Base-by-base conservation (phyloP, 2,797 vertebrate species). In the Euthynnus affinis region DNA sequence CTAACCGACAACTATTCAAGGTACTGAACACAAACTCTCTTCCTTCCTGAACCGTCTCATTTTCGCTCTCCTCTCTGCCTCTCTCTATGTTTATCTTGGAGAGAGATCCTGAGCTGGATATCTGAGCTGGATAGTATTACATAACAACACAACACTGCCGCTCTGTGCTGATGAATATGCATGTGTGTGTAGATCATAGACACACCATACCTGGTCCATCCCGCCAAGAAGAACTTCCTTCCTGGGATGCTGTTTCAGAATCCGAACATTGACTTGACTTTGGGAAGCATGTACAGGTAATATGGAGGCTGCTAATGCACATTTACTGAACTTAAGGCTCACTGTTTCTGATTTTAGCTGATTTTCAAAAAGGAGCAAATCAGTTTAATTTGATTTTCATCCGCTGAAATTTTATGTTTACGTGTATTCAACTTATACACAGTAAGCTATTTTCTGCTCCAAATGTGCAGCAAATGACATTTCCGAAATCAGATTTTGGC, bases 281-380 rank as follows among this genome's bases (percentile, higher is more conserved):
- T 99, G 80, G 96, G 97, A 88, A 95, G 96, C 86, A 95, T 99
- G 83, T 99, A 99, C 96, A 97, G 97, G 98, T 99, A 95, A 83
- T 66, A 63, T 12, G 10, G 42, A 9, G 65, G 34, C 48, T 66
- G 13, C 22, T 73, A 10, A 55, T 15, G 10, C 46, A 40, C 18
- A 7, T 20, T 55, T 22, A 32, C 7, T 63, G 13, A 15, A 20
- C 1, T 49, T 46, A 27, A 17, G 14, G 4, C 14, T 62, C 7
- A 13, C 22, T 40, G 2, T 23, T 40, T 44, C 12, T n/a, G 9
- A 17, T 23, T 48, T 53, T 5, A 27, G 46, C 2, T 56, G 48
- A 23, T 15, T 57, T 63, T 15, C 29, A 12, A 44, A 18, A 27
- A 37, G 59, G 18, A 27, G 27, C 9, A 14, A 10, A 53, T 13